Percentiles rank a stretch among this genome's conserved stretches.
phyloP scores from a whole-genome alignment of 2,797 vertebrate genomes.

The Babyrousa celebensis region DNA sequence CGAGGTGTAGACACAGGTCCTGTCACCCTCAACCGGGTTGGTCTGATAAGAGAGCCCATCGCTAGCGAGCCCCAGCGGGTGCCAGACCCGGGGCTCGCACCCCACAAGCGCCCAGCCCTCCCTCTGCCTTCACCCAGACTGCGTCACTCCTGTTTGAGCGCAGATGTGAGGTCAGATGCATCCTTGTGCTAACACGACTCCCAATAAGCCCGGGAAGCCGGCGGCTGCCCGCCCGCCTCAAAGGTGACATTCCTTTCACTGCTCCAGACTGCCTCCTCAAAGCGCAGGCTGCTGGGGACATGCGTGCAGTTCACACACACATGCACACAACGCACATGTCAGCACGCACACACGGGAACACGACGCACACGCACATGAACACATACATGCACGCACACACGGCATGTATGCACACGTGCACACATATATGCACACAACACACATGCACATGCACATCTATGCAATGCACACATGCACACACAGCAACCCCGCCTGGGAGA shows the following conservation, averaged over 20 bases:
- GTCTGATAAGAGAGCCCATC: neutral
- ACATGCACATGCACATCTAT: no score
- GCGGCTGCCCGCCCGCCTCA: neutral
- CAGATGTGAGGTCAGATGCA: neutral
- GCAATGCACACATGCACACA: neutral
- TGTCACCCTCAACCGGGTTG: neutral
- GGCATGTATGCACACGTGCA: neutral
- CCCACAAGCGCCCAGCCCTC: no score
- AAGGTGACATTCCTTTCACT: no score
- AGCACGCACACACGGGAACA: neutral
- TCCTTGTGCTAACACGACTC: neutral
- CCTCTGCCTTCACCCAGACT: accelerated
- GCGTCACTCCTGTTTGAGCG: accelerated
- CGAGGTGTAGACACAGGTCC: neutral
- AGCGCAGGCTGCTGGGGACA: neutral
- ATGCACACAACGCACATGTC: no score
- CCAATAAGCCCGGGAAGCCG: neutral
- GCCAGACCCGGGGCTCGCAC: neutral
- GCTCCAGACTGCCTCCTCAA: neutral
- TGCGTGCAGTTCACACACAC: neutral
- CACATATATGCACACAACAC: accelerated
- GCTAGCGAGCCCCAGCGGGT: neutral
- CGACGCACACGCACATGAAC: no score
- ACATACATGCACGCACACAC: neutral
- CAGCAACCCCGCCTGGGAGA: neutral